Evolutionary conservation across 2,888 invertebrate genomes (phyloP).

Genomic region (Tetragnatha montana): DNA sequence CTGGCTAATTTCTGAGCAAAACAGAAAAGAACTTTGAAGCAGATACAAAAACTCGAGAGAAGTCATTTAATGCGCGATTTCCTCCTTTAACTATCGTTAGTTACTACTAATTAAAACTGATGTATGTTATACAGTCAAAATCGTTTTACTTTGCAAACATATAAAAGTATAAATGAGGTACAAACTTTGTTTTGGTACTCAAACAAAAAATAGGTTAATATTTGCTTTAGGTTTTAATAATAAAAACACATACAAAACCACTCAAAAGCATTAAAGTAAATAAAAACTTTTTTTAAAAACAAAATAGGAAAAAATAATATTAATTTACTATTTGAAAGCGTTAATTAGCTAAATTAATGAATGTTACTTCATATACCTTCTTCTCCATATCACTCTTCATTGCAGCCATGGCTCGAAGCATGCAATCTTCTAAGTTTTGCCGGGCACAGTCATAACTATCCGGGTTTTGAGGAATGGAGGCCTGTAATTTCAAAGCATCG

Average conservation of each 20-base stretch:
- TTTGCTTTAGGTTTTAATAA: neutral
- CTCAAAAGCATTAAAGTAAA: no score
- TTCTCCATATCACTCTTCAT: constrained; percentile 66
- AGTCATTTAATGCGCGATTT: neutral
- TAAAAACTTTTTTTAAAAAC: no score
- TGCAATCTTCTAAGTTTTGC: constrained; percentile 67
- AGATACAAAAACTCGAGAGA: neutral
- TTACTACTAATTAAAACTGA: no score
- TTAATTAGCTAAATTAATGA: no score
- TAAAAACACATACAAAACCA: no score
- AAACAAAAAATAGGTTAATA: neutral
- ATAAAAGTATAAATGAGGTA: neutral
- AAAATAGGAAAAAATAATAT: no score
- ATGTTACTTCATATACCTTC: constrained; percentile 42
- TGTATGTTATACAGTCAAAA: no score
- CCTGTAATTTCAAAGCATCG: constrained; percentile 13
- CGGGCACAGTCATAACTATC: constrained; percentile 58
- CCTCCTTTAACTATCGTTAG: no score
- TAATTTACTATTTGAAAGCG: no score
- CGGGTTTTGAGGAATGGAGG: neutral
- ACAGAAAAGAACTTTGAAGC: constrained; percentile 11
- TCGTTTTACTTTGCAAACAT: neutral
- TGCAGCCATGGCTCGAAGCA: constrained; percentile 69
- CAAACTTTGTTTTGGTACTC: neutral
- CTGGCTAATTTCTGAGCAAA: constrained; percentile 38